phyloP scores from a whole-genome alignment of 2,113 vertebrate genomes.

The Misgurnus mizolepis region DNA sequence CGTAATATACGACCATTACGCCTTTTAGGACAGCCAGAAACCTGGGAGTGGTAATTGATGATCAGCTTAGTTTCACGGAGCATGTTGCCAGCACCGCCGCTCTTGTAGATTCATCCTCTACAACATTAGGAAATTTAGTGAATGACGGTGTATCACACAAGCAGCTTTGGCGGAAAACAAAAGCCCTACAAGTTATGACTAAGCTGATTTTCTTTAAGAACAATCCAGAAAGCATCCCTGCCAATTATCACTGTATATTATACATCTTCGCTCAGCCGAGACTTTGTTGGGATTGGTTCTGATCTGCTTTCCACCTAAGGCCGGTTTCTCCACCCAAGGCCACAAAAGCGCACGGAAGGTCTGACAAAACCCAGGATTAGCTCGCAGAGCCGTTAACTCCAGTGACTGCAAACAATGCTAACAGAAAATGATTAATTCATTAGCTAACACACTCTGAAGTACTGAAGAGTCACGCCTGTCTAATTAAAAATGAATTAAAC shows the following conservation, averaged over 20 bases:
- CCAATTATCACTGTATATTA: background rate
- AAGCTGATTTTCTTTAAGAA: background rate
- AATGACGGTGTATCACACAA: too few relatives aligned
- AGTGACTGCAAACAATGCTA: conserved; percentile 53
- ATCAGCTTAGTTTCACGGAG: too few relatives aligned
- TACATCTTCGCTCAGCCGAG: background rate
- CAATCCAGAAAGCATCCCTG: conserved; percentile 2
- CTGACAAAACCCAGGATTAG: conserved; percentile 46
- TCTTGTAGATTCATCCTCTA: too few relatives aligned
- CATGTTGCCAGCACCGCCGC: too few relatives aligned
- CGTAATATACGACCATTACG: too few relatives aligned
- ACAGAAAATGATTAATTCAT: conserved; percentile 58
- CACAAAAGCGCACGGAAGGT: conserved; percentile 27
- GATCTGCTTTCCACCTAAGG: background rate
- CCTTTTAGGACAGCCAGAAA: too few relatives aligned
- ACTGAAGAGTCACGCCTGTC: conserved; percentile 47
- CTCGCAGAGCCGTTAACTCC: conserved; percentile 31
- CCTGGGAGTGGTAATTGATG: too few relatives aligned
- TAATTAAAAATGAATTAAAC: conserved; percentile 61
- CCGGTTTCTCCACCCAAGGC: conserved; percentile 38
- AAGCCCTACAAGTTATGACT: too few relatives aligned
- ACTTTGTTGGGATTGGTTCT: conserved; percentile 20
- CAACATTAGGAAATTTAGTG: too few relatives aligned
- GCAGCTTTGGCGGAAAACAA: too few relatives aligned
- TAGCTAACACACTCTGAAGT: conserved; percentile 55